Base-by-base conservation (phyloP, 2,888 invertebrate species). In the Ormyrus labotus region DNA sequence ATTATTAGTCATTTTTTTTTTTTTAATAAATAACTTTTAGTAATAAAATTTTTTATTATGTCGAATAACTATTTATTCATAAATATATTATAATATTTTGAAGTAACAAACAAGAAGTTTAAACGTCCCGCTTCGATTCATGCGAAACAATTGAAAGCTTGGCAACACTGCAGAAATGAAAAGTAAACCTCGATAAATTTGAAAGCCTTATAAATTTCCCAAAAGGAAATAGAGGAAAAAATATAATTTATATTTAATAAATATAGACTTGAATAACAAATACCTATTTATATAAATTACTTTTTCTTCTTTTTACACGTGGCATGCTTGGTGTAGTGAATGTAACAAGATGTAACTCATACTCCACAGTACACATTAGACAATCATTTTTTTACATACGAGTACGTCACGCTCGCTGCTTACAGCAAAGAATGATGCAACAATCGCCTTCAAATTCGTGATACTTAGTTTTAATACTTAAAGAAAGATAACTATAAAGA, bases 371-470 rank as follows among this genome's bases (percentile, higher is more conserved):
- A 64, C 48, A 50, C 77, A 64, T 77, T 77, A 70, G 50, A 77
- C 63, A 77, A 77, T 77, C 64, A n/a, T 48, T 68, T 68, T 34
- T 68, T 76, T 70, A 77, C 69, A 77, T 57, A 57, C 10, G 48
- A 10, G 45, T 55, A 45, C 63, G 57, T 58, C 77, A 64, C 70
- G 70, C 68, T 71, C 51, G 65, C 47, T 47, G 51, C 67, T 72
- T 65, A 71, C 69, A 69, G 34, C 64, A n/a, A 34, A 71, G 78
- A 65, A 71, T 78, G 78, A 78, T 78, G 78, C 78, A 78, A 78
- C 64, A 76, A 57, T 64, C 13, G 67, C 19, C 60, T 13, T 60
- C 45, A 51, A 78, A 60, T 78, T 78, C 72, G 65, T 71, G 65
- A 78, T 72, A 48, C 50, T 34, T 60, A 45, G 63, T 64, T 71